Conservation (phyloP, 2,888 invertebrate species). For the Embidobia sp. region DNA sequence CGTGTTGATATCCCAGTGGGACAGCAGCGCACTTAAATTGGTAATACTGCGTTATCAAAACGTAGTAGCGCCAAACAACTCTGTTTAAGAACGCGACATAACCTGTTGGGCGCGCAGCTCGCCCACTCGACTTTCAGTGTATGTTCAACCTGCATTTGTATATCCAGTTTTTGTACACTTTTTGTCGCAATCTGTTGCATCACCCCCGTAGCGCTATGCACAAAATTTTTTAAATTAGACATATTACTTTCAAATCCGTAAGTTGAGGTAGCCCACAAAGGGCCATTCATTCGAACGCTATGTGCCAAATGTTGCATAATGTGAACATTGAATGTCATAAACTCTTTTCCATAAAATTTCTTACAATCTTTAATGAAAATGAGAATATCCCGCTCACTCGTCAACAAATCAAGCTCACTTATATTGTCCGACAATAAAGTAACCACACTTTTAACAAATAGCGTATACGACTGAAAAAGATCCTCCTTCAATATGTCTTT, state of each 20-base stretch:
- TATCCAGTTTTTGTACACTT: neutral
- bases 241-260: conserved; percentile 56
- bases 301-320: conserved; percentile 38
- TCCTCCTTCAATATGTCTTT: conserved; percentile 3
- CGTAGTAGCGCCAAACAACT: too few species aligned
- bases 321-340: conserved; percentile 63
- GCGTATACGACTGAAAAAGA: neutral
- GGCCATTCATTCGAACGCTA: conserved; percentile 53
- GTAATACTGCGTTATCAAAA: too few species aligned
- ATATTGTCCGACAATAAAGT: conserved; percentile 30
- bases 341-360: conserved; percentile 30
- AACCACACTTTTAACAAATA: conserved; percentile 30
- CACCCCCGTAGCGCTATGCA: conserved; percentile 28
- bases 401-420: conserved; percentile 37
- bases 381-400: conserved; percentile 46
- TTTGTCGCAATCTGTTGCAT: conserved; percentile 31
- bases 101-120: too few species aligned
- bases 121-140: too few species aligned
- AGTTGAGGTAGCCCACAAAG: conserved; percentile 59
- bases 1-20: too few species aligned
- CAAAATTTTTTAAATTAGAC: conserved; percentile 19
- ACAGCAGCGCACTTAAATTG: too few species aligned
- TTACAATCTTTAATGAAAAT: conserved; percentile 55
- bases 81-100: too few species aligned
- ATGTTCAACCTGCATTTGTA: neutral